phyloP scores from a whole-genome alignment of 2,888 invertebrate species.

The Abrostola tripartita region DNA sequence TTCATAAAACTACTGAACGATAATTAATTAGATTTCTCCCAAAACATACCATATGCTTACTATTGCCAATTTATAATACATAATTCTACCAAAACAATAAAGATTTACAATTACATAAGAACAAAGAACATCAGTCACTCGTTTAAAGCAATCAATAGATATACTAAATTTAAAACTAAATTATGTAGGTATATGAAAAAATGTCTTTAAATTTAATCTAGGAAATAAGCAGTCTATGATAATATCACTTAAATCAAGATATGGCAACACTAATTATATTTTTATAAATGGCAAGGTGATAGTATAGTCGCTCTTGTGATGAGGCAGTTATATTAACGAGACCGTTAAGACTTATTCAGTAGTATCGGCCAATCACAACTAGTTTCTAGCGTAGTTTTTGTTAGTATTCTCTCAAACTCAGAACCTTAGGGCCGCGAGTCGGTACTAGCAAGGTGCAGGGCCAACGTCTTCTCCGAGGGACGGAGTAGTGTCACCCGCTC shows the following conservation, averaged over 20 bases:
- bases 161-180: conserved; percentile 39
- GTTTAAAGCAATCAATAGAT: conserved; percentile 31
- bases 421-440: no score
- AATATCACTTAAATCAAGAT: conserved; percentile 73
- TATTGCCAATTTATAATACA: conserved; percentile 46
- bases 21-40: conserved; percentile 35
- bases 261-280: conserved; percentile 60
- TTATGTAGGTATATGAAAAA: conserved; percentile 46
- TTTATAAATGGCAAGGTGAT: conserved; percentile 50
- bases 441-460: no score
- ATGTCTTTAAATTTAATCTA: conserved; percentile 62
- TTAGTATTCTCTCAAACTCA: no score
- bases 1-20: conserved; percentile 34
- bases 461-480: no score
- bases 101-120: neutral
- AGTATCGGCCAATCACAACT: neutral
- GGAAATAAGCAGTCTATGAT: conserved; percentile 75
- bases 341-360: neutral
- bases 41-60: conserved; percentile 30
- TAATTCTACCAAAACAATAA: conserved; percentile 31
- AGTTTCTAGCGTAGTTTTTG: no score
- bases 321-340: conserved; percentile 13
- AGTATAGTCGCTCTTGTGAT: conserved; percentile 29
- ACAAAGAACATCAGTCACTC: conserved; percentile 34
- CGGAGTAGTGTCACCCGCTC: no score